These are phyloP conservation scores for Calonectris borealis DNA, from an alignment of 2,113 vertebrate species.

Conservation along the genomic window DNA sequence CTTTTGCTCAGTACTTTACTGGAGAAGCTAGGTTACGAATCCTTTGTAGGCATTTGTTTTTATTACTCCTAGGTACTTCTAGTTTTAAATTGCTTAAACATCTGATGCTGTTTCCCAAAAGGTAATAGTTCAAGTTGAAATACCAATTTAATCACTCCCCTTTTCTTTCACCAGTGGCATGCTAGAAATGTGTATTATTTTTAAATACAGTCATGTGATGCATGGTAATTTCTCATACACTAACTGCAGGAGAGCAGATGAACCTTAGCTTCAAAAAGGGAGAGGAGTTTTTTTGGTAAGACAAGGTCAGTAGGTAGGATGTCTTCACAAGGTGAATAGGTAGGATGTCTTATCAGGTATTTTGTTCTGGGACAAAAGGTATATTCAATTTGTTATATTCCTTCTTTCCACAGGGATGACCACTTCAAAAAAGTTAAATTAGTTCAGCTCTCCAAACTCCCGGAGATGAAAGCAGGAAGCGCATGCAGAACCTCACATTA, in stretches of 20 bases:
- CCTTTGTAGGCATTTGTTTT: background rate
- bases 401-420: background rate
- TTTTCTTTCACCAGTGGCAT: background rate
- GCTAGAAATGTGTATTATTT: background rate
- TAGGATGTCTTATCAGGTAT: background rate
- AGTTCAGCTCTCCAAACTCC: background rate
- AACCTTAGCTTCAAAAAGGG: background rate
- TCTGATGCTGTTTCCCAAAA: background rate
- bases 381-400: background rate
- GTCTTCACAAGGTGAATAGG: background rate
- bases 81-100: background rate
- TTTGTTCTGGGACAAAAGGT: background rate
- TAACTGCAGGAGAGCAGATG: background rate
- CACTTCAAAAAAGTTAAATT: slow-evolving; percentile 9
- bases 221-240: background rate
- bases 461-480: slow-evolving; percentile 11
- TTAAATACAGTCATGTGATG: background rate
- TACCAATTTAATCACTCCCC: background rate
- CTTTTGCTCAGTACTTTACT: background rate
- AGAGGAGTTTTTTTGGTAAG: background rate
- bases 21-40: background rate
- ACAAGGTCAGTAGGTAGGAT: background rate
- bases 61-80: background rate
- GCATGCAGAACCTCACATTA: background rate
- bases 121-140: background rate